phyloP scores from a whole-genome alignment of 2,113 vertebrate genomes.

The Shinisaurus crocodilurus region DNA sequence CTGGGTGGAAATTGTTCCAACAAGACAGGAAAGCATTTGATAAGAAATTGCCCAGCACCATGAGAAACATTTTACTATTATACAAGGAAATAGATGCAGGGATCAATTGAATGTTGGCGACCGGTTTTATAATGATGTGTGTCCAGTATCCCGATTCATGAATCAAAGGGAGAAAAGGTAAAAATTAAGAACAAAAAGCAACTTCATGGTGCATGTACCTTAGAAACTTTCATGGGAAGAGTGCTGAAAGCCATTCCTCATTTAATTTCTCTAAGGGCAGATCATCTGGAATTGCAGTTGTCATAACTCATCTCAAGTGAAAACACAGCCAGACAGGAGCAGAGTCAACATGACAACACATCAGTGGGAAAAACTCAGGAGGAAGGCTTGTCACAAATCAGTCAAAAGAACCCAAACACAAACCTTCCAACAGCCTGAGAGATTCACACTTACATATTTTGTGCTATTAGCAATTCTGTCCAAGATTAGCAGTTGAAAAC shows the following conservation, averaged over 20 bases:
- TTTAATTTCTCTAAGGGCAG: background rate
- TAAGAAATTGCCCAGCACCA: background rate
- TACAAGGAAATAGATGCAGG: background rate
- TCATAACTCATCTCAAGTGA: slow-evolving; percentile 2
- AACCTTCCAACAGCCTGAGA: slow-evolving; percentile 9
- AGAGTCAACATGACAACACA: slow-evolving; percentile 1
- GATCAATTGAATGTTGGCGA: background rate
- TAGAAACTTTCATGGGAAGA: background rate
- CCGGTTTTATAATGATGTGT: background rate
- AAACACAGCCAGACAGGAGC: slow-evolving; percentile 10
- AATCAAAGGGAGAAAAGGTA: background rate
- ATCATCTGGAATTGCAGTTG: slow-evolving; percentile 19
- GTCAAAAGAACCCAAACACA: slow-evolving; percentile 14
- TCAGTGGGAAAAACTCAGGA: background rate
- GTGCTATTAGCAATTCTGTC: slow-evolving; percentile 19
- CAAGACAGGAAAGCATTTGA: background rate
- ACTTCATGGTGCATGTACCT: background rate
- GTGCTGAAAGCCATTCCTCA: background rate
- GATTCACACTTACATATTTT: background rate
- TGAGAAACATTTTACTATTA: background rate
- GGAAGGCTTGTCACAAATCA: background rate
- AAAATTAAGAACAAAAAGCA: slow-evolving; percentile 4
- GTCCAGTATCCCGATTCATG: background rate
- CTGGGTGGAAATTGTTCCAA: background rate
- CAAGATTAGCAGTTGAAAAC: background rate